A percentile compares a stretch with the other conserved stretches of the same genome.
phyloP scores from a whole-genome alignment of 2,113 vertebrate genomes.

The Grammomys surdaster region DNA sequence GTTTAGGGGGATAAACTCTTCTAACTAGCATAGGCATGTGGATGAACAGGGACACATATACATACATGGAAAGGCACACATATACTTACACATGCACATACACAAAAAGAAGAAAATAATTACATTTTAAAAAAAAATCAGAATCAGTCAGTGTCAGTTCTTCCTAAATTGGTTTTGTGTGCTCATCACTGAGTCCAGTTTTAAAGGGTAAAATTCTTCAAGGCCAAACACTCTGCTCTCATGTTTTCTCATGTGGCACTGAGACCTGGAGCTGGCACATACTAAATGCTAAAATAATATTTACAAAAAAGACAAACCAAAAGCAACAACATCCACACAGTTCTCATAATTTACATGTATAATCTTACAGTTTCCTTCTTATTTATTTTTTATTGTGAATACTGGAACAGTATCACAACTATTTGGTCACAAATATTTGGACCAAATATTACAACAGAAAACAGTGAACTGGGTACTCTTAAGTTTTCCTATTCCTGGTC shows the following conservation, averaged over 20 bases:
- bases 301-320: neutral
- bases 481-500: neutral
- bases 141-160: neutral
- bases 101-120: neutral
- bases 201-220: neutral
- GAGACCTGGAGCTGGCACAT: neutral
- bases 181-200: neutral
- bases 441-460: neutral
- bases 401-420: neutral
- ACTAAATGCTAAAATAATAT: neutral
- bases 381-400: neutral
- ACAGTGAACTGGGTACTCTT: neutral
- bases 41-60: neutral
- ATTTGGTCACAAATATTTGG: no score
- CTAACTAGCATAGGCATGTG: accelerated
- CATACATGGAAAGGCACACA: neutral
- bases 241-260: neutral
- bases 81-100: neutral
- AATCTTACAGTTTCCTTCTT: neutral
- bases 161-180: neutral
- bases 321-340: neutral
- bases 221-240: neutral
- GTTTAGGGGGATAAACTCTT: neutral
- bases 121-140: neutral
- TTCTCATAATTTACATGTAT: neutral